Evolutionary conservation across 1,140 invertebrate genomes (phyloP).

Genomic region (Penaeus vannamei): DNA sequence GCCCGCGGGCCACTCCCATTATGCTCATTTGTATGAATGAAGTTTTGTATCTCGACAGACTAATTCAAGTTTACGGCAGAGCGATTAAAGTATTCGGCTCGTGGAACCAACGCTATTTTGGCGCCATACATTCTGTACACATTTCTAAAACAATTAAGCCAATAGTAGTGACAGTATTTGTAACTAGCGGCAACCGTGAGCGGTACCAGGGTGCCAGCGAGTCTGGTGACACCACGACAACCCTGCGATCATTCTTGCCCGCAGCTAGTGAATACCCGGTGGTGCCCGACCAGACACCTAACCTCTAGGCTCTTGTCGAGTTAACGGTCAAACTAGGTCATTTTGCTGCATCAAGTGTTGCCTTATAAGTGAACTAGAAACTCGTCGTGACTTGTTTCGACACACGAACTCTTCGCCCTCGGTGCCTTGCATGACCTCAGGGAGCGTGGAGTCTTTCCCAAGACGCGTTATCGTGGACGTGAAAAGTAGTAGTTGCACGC

Average conservation of each 20-base stretch:
- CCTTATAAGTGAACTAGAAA: too few relatives aligned
- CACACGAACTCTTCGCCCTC: not conserved
- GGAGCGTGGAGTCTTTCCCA: not conserved
- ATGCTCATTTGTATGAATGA: too few relatives aligned
- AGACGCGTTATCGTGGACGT: not conserved
- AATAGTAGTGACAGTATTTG: not conserved
- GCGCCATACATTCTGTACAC: not conserved
- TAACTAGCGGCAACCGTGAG: constrained; percentile 1
- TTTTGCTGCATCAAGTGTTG: not conserved
- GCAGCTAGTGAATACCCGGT: constrained; percentile 25
- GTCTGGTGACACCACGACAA: constrained; percentile 41
- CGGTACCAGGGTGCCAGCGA: constrained; percentile 53
- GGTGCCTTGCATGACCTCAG: not conserved
- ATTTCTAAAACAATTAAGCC: not conserved
- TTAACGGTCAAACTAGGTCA: not conserved
- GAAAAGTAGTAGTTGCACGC: not conserved
- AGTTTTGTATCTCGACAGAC: too few relatives aligned
- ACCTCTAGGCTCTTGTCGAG: not conserved
- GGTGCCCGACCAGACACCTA: not conserved
- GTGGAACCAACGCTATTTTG: not conserved
- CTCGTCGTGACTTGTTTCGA: too few relatives aligned
- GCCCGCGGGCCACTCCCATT: too few relatives aligned
- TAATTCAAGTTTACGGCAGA: too few relatives aligned
- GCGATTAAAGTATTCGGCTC: too few relatives aligned
- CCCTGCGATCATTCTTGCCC: not conserved